These are phyloP conservation scores for Diplogasteroides magnus DNA, from an alignment of 1,140 invertebrate species.

Conservation along the genomic window DNA sequence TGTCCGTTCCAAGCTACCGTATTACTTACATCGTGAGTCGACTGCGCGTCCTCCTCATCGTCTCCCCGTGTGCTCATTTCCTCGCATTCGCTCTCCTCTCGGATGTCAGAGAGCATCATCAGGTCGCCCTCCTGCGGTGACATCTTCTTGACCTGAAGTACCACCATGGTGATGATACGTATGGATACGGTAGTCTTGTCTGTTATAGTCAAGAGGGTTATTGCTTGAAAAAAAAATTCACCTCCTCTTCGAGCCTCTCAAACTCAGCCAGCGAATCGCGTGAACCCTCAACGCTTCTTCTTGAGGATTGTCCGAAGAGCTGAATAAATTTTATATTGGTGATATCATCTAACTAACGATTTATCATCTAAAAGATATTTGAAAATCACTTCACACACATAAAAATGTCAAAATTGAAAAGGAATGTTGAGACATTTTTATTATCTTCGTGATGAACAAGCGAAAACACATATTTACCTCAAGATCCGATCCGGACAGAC, in stretches of 20 bases:
- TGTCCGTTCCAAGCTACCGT: constrained; percentile 26
- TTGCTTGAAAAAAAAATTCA: constrained; percentile 13
- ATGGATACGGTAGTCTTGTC: too few relatives aligned
- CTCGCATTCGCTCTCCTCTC: constrained; percentile 44
- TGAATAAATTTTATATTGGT: too few relatives aligned
- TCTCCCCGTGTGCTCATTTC: constrained; percentile 44
- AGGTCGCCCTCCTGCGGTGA: constrained; percentile 32
- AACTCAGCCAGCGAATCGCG: constrained; percentile 45
- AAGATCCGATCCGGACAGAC: constrained; percentile 28
- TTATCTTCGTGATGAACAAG: too few relatives aligned
- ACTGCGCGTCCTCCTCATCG: constrained; percentile 37
- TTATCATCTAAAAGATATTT: too few relatives aligned
- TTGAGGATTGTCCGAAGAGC: constrained; percentile 23
- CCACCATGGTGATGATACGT: constrained; percentile 24
- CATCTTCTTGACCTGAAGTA: constrained; percentile 7
- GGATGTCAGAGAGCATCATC: constrained; percentile 46
- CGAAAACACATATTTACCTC: too few relatives aligned
- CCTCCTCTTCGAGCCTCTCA: constrained; percentile 44
- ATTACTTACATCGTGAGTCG: constrained; percentile 27
- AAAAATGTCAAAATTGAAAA: too few relatives aligned
- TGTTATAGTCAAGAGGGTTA: background rate
- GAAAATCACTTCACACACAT: too few relatives aligned
- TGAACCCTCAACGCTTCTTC: constrained; percentile 36
- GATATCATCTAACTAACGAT: too few relatives aligned
- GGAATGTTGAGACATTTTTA: too few relatives aligned